Evolutionary conservation across 2,113 vertebrate genomes (phyloP), one percentile per base, ranked within the genome.

Genomic region (Calidris pygmaea): DNA sequence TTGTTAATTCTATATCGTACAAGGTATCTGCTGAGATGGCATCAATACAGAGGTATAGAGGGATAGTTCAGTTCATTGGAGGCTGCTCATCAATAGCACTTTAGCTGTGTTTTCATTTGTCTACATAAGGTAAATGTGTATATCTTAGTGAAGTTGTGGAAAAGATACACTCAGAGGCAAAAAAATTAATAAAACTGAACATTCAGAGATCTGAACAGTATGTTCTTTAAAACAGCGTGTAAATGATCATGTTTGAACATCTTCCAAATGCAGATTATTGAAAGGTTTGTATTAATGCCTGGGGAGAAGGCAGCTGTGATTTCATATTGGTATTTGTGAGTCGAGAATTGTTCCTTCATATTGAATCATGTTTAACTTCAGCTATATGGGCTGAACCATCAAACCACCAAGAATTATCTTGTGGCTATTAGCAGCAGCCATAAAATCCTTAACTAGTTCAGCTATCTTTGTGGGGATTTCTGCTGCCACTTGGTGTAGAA

Each of bases 401-500:
- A 88, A 86, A 81, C 43, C 77, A 52, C 37, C 18, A 35, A 12
- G 41, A 80, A 26, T 75, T 43, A 52, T 80, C 48, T 22, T 35
- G 22, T 60, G 55, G 56, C 76, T 75, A 26, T 67, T 87, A 70
- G 74, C 6, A 81, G 53, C 4, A 37, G 66, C 70, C 81, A 47
- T 91, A 82, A 89, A 87, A 47, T 85, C 62, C 23, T 75, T 59
- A 67, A 21, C 34, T 48, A 27, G n/a, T 48, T 65, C 27, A 32
- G 6, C 73, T 85, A 24, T 9, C 41, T 62, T 55, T 63, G 32
- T 48, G 88, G 74, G 26, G 7, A 37, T 79, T 94, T 66, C 19
- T 0, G 1, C 74, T 73, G 47, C 59, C 12, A 8, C 6, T 27
- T 0, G 1, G 4, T 80, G 24, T 62, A 70, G 58, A 58, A 68